Base-by-base conservation (phyloP, 2,888 invertebrate genomes). In the Drosophila demipolita region DNA sequence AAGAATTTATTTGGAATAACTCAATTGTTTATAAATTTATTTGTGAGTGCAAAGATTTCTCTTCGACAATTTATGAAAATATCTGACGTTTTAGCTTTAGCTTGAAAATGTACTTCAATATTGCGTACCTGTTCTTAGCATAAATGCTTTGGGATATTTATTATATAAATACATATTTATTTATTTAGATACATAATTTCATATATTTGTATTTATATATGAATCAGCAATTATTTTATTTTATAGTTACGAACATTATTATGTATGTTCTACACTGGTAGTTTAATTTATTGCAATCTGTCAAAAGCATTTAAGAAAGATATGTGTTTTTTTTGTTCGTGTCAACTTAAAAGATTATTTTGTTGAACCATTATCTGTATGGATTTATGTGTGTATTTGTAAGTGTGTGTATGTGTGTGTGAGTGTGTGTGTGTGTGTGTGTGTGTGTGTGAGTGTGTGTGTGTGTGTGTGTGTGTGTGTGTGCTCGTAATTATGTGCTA, bases 401-500 rank as follows among this genome's bases (percentile, higher is more conserved):
- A 26, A 49, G n/a, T n/a, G n/a, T n/a, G n/a, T n/a, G n/a, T n/a
- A n/a, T n/a, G n/a, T n/a, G n/a, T n/a, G n/a, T n/a, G n/a, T n/a
- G n/a, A n/a, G 32, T 33, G 15, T 26, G 26, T 26, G 29, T 57
- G 36, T 49, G 38, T 20, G 54, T 55, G 59, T 36, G 59, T 48
- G 57, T 57, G 66, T 26, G 17, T 64, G 48, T 49, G 38, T 48
- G 69, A n/a, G 32, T 33, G 15, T 26, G 26, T 26, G 29, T 57
- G 36, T 49, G 38, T 20, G 54, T 55, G 59, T 36, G 59, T 48
- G 57, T 57, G 66, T 26, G 17, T 64, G 48, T 49, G 38, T 48
- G 69, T 77, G 66, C 66, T 69, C 69, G 65, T 85, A 85, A 85
- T 85, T 85, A 85, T 85, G 87, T 85, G 84, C 84, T 89, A 85